phyloP scores from a whole-genome alignment of 2,888 invertebrate genomes.

The Thumatha senex region DNA sequence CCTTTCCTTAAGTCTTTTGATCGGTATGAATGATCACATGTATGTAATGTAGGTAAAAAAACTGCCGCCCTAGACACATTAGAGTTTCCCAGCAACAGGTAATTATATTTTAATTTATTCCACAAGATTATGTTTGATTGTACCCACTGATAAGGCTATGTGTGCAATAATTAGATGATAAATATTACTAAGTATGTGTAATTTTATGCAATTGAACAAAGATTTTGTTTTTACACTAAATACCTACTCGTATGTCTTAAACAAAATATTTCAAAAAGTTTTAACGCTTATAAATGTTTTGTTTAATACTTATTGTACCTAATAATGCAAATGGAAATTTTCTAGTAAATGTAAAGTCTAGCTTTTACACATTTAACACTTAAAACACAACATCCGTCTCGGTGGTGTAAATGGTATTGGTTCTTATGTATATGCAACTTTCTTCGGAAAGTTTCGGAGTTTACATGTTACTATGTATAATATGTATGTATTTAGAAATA shows the following conservation, averaged over 20 bases:
- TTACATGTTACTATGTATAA: no score
- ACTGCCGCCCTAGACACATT: no score
- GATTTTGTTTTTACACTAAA: background rate
- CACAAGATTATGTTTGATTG: background rate
- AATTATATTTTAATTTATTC: background rate
- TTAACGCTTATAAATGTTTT: background rate
- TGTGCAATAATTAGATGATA: no score
- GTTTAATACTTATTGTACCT: background rate
- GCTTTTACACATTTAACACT: background rate
- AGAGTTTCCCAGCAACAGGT: no score
- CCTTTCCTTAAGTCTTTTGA: no score
- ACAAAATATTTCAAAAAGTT: background rate
- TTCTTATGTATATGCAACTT: no score
- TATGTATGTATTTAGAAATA: no score
- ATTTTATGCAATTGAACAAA: background rate
- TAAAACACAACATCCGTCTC: no score
- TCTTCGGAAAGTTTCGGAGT: no score
- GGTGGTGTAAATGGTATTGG: no score
- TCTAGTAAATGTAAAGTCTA: background rate
- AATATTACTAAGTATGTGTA: background rate
- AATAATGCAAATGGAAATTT: background rate
- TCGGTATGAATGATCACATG: no score
- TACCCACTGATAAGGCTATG: background rate
- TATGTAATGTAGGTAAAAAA: no score
- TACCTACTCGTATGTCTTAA: background rate